phyloP scores from a whole-genome alignment of 2,113 vertebrate genomes.

The Forbesichthys agassizii region DNA sequence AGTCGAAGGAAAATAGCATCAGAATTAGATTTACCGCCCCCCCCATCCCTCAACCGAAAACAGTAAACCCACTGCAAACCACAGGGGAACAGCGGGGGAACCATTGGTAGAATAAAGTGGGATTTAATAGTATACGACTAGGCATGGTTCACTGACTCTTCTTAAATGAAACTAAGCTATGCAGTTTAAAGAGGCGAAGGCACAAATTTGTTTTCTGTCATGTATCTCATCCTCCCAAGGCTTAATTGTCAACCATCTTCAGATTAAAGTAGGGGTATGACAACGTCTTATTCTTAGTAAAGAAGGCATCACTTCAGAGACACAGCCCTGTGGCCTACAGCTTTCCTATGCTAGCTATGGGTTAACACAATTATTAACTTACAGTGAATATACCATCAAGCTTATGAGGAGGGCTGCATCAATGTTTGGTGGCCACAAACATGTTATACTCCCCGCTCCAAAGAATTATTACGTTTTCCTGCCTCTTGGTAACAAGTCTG shows the following conservation, averaged over 20 bases:
- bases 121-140: conserved; percentile 49
- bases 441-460: not conserved
- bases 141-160: conserved; percentile 47
- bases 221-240: conserved; percentile 19
- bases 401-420: not conserved
- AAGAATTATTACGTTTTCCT: not conserved
- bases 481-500: not conserved
- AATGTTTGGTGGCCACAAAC: not conserved
- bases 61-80: conserved; percentile 25
- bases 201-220: conserved; percentile 23
- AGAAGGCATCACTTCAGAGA: conserved; percentile 2
- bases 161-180: conserved; percentile 47
- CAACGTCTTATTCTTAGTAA: not conserved
- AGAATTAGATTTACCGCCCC: conserved; percentile 62
- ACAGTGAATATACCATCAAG: not conserved
- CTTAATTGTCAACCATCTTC: not conserved
- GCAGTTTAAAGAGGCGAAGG: conserved; percentile 45
- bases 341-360: too few species aligned
- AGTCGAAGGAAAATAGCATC: conserved; percentile 46
- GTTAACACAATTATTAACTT: not conserved
- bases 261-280: conserved; percentile 15
- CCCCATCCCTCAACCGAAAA: conserved; percentile 26
- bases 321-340: not conserved
- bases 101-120: conserved; percentile 42
- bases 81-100: conserved; percentile 40